Percentiles rank a stretch among this genome's conserved stretches.
Conservation (phyloP, 2,888 invertebrate genomes). For the Myopa tessellatipennis region DNA sequence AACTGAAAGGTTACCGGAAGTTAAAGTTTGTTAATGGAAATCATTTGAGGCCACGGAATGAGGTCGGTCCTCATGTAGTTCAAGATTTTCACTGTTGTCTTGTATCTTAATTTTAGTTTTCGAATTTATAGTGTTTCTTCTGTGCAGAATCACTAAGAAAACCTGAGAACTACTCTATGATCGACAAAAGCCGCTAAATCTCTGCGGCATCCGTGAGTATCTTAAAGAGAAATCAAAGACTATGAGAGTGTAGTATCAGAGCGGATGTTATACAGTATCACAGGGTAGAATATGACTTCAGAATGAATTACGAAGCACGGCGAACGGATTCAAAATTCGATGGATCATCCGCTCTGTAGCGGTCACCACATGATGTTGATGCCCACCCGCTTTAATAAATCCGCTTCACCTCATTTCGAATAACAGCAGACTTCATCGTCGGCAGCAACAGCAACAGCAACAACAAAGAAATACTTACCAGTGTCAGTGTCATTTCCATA, state of each 20-base stretch:
- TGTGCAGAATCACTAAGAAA: too few relatives aligned
- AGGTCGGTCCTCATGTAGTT: neutral
- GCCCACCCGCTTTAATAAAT: constrained; percentile 55
- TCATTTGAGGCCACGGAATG: neutral
- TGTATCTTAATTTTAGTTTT: neutral
- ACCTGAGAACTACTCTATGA: too few relatives aligned
- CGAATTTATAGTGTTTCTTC: too few relatives aligned
- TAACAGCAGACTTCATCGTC: constrained; percentile 35
- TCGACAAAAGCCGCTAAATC: too few relatives aligned
- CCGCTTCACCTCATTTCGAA: constrained; percentile 22
- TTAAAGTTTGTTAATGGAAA: neutral
- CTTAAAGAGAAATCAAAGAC: too few relatives aligned
- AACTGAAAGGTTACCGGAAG: constrained; percentile 19
- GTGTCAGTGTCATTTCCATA: constrained; percentile 47
- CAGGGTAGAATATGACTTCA: too few relatives aligned
- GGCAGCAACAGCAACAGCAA: constrained; percentile 51
- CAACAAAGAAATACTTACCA: constrained; percentile 33
- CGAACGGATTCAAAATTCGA: too few relatives aligned
- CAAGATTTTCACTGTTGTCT: neutral
- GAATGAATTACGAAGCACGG: too few relatives aligned
- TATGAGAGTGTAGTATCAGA: too few relatives aligned
- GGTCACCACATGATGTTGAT: neutral
- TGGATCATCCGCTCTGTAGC: too few relatives aligned
- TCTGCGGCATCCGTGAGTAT: too few relatives aligned
- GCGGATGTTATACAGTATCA: too few relatives aligned